Evolutionary conservation across 2,888 invertebrate genomes (phyloP).

Genomic region (Synergus umbraculus): DNA sequence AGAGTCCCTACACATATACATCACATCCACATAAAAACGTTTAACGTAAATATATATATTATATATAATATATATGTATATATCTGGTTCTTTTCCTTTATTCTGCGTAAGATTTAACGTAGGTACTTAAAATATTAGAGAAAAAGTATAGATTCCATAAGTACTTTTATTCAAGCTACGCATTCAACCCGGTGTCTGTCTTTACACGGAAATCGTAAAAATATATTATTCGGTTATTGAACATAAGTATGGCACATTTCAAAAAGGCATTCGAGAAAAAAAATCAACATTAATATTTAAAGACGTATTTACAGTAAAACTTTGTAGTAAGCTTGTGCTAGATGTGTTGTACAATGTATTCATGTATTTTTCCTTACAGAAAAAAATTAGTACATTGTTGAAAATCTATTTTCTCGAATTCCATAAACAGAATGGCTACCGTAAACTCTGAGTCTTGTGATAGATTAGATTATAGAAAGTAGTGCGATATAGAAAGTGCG

Average conservation of each 20-base stretch:
- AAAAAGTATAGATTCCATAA: slow-evolving; percentile 34
- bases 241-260: slow-evolving; percentile 44
- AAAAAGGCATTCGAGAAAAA: slow-evolving; percentile 38
- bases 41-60: slow-evolving; percentile 36
- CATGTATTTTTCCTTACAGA: not conserved
- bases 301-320: slow-evolving; percentile 25
- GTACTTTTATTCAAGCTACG: slow-evolving; percentile 33
- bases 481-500: slow-evolving; percentile 31
- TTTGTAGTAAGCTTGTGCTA: slow-evolving; percentile 2
- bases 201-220: slow-evolving; percentile 51
- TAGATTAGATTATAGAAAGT: slow-evolving; percentile 1
- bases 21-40: slow-evolving; percentile 39
- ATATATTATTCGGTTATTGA: slow-evolving; percentile 57
- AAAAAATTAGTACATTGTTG: not conserved
- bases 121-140: slow-evolving; percentile 33
- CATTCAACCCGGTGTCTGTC: slow-evolving; percentile 23
- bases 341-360: not conserved
- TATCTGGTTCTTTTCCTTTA: slow-evolving; percentile 33
- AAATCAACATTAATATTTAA: slow-evolving; percentile 23
- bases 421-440: slow-evolving; percentile 21
- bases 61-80: slow-evolving; percentile 27
- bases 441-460: not conserved
- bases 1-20: slow-evolving; percentile 36
- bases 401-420: slow-evolving; percentile 29
- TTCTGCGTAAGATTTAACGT: slow-evolving; percentile 26